These are phyloP conservation scores for Phalacrocorax aristotelis DNA, from an alignment of 2,113 vertebrate species.

Conservation along the genomic window DNA sequence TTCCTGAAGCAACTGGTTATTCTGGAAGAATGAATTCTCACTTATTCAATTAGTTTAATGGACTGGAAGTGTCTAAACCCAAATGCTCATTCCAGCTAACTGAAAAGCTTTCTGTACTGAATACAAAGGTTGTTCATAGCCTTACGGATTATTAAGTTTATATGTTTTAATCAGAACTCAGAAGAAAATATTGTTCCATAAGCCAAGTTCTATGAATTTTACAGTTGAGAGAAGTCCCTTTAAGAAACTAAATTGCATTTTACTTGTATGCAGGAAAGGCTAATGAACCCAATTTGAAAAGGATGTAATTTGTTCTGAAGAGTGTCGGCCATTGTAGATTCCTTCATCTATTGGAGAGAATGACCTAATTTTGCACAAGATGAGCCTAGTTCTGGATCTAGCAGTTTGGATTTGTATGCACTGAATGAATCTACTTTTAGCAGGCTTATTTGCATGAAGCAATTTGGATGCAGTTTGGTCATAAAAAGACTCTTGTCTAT, in stretches of 20 bases:
- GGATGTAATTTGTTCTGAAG: constrained; percentile 12
- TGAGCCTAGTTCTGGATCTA: constrained; percentile 10
- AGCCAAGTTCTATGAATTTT: constrained; percentile 13
- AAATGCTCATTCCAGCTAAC: constrained; percentile 1
- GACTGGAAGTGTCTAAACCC: constrained; percentile 34
- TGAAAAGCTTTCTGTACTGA: constrained; percentile 24
- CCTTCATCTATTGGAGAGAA: background rate
- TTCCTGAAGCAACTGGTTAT: constrained; percentile 45
- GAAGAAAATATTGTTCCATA: constrained; percentile 9
- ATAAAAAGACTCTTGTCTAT: background rate
- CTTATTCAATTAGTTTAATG: constrained; percentile 62
- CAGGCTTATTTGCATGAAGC: constrained; percentile 12
- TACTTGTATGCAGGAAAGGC: background rate
- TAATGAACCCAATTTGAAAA: constrained; percentile 39
- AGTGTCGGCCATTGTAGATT: background rate
- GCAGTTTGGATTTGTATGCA: constrained; percentile 4
- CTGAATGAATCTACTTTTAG: background rate
- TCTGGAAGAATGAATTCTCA: constrained; percentile 18
- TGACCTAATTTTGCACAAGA: constrained; percentile 30
- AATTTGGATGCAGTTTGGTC: background rate
- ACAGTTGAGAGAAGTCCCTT: constrained; percentile 34
- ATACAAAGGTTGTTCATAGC: constrained; percentile 32
- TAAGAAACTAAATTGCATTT: constrained; percentile 40
- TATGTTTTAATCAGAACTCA: constrained; percentile 4
- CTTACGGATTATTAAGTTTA: constrained; percentile 31